Evolutionary conservation across 35 echinoderm and acorn worm genomes (phyloP).

Genomic region (Anneissia japonica): DNA sequence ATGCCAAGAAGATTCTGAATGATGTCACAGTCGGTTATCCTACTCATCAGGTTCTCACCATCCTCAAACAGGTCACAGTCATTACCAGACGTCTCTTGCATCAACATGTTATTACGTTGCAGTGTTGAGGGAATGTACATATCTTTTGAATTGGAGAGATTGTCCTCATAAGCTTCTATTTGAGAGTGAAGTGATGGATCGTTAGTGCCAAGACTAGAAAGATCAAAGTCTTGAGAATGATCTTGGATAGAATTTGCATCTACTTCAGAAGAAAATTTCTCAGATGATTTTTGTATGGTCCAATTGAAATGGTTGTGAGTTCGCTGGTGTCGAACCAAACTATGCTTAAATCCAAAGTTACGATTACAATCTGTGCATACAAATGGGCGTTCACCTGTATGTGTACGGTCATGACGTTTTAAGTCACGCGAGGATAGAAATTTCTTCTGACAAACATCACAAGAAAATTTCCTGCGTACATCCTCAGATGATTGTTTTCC

Average conservation of each 20-base stretch:
- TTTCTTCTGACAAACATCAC: slow-evolving; percentile 3
- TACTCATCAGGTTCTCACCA: not conserved
- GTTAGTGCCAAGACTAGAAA: not conserved
- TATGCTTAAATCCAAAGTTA: slow-evolving; percentile 3
- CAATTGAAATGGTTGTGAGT: not conserved
- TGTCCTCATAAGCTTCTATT: not conserved
- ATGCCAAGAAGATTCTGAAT: slow-evolving; percentile 91
- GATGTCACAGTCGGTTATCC: slow-evolving; percentile 62
- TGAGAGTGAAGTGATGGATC: not conserved
- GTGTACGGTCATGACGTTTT: not conserved
- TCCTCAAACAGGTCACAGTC: slow-evolving; percentile 12
- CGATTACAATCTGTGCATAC: not conserved
- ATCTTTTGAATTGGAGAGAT: not conserved
- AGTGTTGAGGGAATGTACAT: slow-evolving; percentile 20
- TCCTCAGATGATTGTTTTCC: not conserved
- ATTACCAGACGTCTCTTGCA: not conserved
- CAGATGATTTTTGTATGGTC: not conserved
- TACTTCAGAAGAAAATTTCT: not conserved
- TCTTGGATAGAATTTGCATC: not conserved
- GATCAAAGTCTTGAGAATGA: not conserved
- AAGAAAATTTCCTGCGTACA: not conserved
- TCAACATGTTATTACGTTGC: slow-evolving; percentile 14
- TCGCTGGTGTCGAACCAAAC: not conserved
- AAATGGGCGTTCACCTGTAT: not conserved
- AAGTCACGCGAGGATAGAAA: not conserved